Conservation (phyloP, 2,797 vertebrate genomes). For the Xiphophorus birchmanni region DNA sequence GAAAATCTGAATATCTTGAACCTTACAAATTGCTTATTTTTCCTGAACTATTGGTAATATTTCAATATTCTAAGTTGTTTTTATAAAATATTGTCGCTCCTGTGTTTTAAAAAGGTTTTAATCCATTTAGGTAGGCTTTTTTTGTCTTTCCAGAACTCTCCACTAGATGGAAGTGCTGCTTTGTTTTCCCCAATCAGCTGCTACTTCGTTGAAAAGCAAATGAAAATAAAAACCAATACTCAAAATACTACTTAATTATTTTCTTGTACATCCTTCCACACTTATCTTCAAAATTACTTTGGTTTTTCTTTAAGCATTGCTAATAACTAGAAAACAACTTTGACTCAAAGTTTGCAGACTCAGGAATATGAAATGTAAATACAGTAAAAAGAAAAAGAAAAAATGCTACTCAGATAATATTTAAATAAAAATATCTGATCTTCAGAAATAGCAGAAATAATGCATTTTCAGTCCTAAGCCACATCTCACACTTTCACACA, state of each 20-base stretch:
- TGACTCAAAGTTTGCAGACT: background rate
- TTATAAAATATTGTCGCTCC: background rate
- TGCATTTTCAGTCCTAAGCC: background rate
- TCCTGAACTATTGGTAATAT: background rate
- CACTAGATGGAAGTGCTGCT: conserved; percentile 64
- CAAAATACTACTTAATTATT: background rate
- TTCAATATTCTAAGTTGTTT: background rate
- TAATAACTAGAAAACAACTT: background rate
- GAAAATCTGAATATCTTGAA: background rate
- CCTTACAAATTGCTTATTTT: background rate
- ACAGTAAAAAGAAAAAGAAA: background rate
- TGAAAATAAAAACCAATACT: background rate
- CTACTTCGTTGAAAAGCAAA: background rate
- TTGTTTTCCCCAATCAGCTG: conserved; percentile 10
- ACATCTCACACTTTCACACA: background rate
- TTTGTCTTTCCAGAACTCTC: conserved; percentile 16
- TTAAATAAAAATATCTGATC: background rate
- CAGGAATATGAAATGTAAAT: background rate
- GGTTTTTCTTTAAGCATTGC: background rate
- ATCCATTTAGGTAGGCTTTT: background rate
- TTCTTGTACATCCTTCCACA: background rate
- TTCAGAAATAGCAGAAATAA: background rate
- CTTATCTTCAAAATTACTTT: background rate
- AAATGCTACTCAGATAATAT: background rate
- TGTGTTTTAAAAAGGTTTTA: background rate